Conservation (phyloP, 2,113 vertebrate genomes). For the Aepyceros melampus region DNA sequence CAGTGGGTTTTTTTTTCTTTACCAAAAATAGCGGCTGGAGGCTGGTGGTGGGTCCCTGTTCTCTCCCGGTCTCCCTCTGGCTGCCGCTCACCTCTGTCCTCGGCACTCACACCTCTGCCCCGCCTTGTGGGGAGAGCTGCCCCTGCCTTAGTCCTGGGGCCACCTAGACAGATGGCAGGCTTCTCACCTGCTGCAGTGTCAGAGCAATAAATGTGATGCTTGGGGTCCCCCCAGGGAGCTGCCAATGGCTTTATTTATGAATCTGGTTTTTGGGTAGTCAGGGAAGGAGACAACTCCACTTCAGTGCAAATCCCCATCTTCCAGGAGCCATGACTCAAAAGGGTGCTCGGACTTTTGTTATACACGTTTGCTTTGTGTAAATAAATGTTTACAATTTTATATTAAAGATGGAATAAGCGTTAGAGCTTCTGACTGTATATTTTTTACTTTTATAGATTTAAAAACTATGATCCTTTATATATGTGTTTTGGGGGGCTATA, state of each 20-base stretch:
- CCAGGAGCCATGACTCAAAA: conserved; percentile 80
- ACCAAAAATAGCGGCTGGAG: conserved; percentile 67
- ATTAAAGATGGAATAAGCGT: conserved; percentile 86
- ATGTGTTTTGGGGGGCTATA: conserved; percentile 81
- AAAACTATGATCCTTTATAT: conserved; percentile 90
- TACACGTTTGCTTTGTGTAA: conserved; percentile 89
- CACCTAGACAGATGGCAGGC: conserved; percentile 59
- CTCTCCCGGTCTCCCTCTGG: not conserved
- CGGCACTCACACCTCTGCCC: not conserved
- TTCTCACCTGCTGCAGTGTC: conserved; percentile 79
- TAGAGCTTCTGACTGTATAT: conserved; percentile 90
- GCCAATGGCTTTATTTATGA: conserved; percentile 85
- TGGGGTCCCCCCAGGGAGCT: conserved; percentile 72
- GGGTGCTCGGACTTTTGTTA: conserved; percentile 83
- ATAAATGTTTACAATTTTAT: conserved; percentile 93
- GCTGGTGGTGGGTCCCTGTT: not conserved
- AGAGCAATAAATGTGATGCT: conserved; percentile 84
- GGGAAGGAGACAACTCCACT: conserved; percentile 70
- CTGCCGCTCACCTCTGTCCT: conserved; percentile 17
- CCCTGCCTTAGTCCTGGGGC: conserved; percentile 45
- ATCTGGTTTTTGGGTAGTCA: conserved; percentile 70
- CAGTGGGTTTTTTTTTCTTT: conserved; percentile 51
- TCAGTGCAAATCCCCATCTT: conserved; percentile 77
- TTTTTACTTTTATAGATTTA: conserved; percentile 92
- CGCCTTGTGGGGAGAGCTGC: not conserved